Evolutionary conservation across 2,888 invertebrate genomes (phyloP), one percentile per base, ranked within the genome.

Genomic region (Hetaerina titia): DNA sequence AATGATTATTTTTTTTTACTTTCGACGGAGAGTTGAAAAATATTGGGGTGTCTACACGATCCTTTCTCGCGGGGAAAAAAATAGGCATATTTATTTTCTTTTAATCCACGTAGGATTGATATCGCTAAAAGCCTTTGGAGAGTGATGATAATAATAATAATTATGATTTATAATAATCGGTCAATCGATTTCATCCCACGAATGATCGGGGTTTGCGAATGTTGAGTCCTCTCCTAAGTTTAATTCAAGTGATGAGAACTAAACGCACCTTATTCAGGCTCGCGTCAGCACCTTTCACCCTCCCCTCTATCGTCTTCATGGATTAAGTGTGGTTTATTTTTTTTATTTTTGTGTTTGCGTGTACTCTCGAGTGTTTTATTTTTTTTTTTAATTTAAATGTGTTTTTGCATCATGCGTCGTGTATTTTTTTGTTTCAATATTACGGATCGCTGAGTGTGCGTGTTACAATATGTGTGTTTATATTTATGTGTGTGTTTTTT

Each of bases 401-500:
- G 69, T 69, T 5, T 22, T 69, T 69, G 69, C 69, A 22, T n/a
- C n/a, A 22, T 69, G 22, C 19, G 69, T 69, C 22, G 69, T 69
- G 69, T 22, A 22, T n/a, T 45, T 45, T 45, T 45, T 45, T 2
- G 1, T n/a, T 69, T n/a, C 69, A 22, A n/a, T 69, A n/a, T 69
- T n/a, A n/a, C 22, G 69, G 22, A n/a, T 69, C 69, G 22, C 69
- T n/a, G 69, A 0, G 69, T 22, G 69, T 69, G 7, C 69, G 69
- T 69, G 69, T 69, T n/a, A 69, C 60, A 60, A 17, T 60, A 60
- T 60, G 90, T 90, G 58, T 90, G 90, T 89, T 56, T 89, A 5
- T 56, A 45, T 89, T 31, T 89, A 56, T 90, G 45, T 92, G 92
- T 92, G 22, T 92, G 45, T 45, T n/a, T 56, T 15, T 89, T 57